phyloP scores from a whole-genome alignment of 1,140 invertebrate genomes.

The Centruroides sculpturatus region DNA sequence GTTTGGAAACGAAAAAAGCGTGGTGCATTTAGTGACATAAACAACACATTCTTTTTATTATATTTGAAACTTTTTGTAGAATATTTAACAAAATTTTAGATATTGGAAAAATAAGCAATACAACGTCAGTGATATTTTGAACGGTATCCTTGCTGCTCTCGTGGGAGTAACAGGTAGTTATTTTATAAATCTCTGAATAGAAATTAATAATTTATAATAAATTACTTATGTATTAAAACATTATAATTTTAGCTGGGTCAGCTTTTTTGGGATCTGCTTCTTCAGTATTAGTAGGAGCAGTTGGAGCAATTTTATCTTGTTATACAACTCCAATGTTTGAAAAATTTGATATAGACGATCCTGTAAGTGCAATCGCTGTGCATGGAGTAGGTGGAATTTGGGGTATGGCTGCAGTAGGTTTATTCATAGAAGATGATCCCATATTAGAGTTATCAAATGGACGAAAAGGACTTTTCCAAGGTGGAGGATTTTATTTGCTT shows the following conservation, averaged over 20 bases:
- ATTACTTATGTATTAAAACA: neutral
- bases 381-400: constrained; percentile 44
- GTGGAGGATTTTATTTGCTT: constrained; percentile 68
- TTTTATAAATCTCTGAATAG: neutral
- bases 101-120: constrained; percentile 5
- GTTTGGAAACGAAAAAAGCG: neutral
- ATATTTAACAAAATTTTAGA: neutral
- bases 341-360: constrained; percentile 64
- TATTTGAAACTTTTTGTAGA: neutral
- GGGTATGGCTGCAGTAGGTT: constrained; percentile 71
- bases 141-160: constrained; percentile 16
- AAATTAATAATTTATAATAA: neutral
- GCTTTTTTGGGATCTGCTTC: constrained; percentile 75
- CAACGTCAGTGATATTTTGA: constrained; percentile 12
- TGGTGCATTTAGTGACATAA: too few relatives aligned
- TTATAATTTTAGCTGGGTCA: constrained; percentile 49
- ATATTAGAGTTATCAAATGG: constrained; percentile 12
- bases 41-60: neutral
- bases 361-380: constrained; percentile 74
- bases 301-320: constrained; percentile 41
- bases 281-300: constrained; percentile 58
- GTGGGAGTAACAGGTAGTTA: constrained; percentile 15
- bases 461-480: constrained; percentile 39
- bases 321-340: constrained; percentile 52
- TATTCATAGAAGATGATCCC: constrained; percentile 38